Conservation (phyloP, 1,140 invertebrate species). For the Araneus ventricosus region DNA sequence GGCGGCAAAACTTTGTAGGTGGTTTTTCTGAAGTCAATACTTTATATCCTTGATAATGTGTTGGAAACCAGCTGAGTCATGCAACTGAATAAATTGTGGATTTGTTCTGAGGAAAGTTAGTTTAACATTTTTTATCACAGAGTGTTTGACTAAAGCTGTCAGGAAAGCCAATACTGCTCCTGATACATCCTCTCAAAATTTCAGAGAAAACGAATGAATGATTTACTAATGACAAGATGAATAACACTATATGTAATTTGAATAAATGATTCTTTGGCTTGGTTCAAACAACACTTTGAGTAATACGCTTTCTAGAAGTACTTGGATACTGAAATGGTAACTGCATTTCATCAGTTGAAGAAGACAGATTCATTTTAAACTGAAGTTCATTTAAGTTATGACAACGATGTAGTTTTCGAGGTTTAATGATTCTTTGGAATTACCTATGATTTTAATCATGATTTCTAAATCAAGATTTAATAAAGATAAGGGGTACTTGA, state of each 20-base stretch:
- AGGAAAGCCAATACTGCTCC: background rate
- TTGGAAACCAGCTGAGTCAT: background rate
- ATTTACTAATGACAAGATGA: background rate
- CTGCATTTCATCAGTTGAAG: background rate
- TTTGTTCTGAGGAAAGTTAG: background rate
- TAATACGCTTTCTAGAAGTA: background rate
- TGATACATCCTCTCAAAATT: background rate
- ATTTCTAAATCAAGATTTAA: too few relatives aligned
- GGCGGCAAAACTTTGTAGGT: rapidly evolving
- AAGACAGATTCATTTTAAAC: background rate
- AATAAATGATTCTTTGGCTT: background rate
- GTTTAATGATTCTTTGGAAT: background rate
- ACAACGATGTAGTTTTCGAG: background rate
- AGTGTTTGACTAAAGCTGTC: background rate
- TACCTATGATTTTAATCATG: rapidly evolving
- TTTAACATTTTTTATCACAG: background rate
- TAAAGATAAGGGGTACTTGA: background rate
- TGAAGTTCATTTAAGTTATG: background rate
- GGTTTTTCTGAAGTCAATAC: background rate
- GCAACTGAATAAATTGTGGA: background rate
- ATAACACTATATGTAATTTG: background rate
- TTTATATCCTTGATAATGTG: background rate
- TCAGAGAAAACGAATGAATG: background rate
- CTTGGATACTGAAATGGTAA: background rate
- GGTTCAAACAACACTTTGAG: background rate